These are phyloP conservation scores for Drosophila yakuba DNA, from an alignment of 1,140 invertebrate genomes.

Conservation along the genomic window DNA sequence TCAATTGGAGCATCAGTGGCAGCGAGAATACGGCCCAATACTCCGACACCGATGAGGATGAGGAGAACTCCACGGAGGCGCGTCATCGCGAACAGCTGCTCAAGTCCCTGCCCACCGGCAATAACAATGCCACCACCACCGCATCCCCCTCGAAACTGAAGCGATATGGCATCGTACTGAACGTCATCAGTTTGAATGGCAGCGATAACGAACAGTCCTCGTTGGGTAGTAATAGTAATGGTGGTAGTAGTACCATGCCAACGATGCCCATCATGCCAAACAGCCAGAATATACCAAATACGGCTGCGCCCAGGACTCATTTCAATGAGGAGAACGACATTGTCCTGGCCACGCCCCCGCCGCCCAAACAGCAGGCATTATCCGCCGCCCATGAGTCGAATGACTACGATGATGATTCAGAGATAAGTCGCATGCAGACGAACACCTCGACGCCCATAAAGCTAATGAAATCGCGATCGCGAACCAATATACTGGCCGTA, in stretches of 20 bases:
- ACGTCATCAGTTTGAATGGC: slow-evolving; percentile 72
- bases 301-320: slow-evolving; percentile 59
- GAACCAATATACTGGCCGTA: slow-evolving; percentile 82
- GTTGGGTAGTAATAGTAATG: neutral
- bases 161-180: slow-evolving; percentile 82
- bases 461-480: slow-evolving; percentile 84
- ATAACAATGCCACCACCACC: slow-evolving; percentile 8
- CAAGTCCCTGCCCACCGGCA: slow-evolving; percentile 32
- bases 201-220: slow-evolving; percentile 15
- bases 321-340: slow-evolving; percentile 80
- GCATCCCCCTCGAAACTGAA: slow-evolving; percentile 61
- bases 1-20: slow-evolving; percentile 82
- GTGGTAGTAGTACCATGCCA: neutral
- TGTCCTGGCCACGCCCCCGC: slow-evolving; percentile 68
- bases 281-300: neutral
- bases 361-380: slow-evolving; percentile 68
- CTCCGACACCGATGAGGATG: slow-evolving; percentile 71
- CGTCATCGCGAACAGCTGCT: slow-evolving; percentile 56
- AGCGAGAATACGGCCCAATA: slow-evolving; percentile 56
- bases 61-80: slow-evolving; percentile 51
- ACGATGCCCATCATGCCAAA: neutral
- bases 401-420: slow-evolving; percentile 82
- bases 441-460: slow-evolving; percentile 84
- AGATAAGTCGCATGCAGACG: slow-evolving; percentile 83
- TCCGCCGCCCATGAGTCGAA: slow-evolving; percentile 15